Base-by-base conservation (phyloP, 2,888 invertebrate species). In the Busseola fusca region DNA sequence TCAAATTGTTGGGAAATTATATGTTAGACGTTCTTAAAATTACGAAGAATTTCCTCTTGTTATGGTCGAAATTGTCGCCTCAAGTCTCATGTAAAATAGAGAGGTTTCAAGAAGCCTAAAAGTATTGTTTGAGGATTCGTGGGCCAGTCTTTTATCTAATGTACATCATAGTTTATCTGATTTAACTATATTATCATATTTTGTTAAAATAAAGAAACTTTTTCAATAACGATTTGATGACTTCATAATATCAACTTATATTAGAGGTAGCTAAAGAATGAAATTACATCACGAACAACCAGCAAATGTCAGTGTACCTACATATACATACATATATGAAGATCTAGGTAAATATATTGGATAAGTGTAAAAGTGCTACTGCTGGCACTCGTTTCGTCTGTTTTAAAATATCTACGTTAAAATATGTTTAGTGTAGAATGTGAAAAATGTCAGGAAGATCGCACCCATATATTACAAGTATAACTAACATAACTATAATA, bases 381-480 rank as follows among this genome's bases (percentile, higher is more conserved):
- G 58, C 78, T 78, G 78, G 77, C 77, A 78, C 62, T n/a, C 14
- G 18, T 45, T 77, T 74, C 78, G 78, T 59, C 16, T 18, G 18
- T 63, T 56, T 68, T 27, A 12, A 67, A 56, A 64, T 56, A 59
- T 3, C 34, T 37, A 58, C 3, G 16, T n/a, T n/a, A 56, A 27
- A 42, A 56, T 45, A 48, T 62, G 6, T 42, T 60, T 1, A 30
- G 50, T 52, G n/a, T 25, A 56, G 4, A 37, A 56, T 54, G 18
- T 58, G 18, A 40, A 9, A 21, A 21, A 25, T 40, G 1, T 18
- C 58, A 5, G 16, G 2, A 37, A 5, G 5, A 18, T 12, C 25
- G 27, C 18, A 25, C 10, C 25, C 18, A 18, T 40, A 59, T n/a
- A 16, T 37, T n/a, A 37, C 14, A 18, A 10, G 10, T 59, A n/a